phyloP scores from a whole-genome alignment of 2,797 vertebrate genomes.

The Urosaurus nigricauda region DNA sequence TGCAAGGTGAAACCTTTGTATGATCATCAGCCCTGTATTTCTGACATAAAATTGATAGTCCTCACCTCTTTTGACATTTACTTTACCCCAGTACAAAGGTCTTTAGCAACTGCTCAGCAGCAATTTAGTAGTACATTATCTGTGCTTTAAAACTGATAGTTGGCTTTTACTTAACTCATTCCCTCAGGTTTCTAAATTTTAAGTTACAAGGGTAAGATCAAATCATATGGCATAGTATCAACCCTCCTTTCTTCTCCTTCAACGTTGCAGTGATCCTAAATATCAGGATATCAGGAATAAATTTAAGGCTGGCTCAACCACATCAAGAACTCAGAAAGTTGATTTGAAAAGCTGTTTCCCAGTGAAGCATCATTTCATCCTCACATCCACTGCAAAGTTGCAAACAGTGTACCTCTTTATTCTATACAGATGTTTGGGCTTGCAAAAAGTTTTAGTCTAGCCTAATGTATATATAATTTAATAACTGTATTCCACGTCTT shows the following conservation, averaged over 20 bases:
- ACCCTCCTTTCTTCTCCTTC: not conserved
- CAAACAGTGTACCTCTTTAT: too few species aligned
- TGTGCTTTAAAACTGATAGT: not conserved
- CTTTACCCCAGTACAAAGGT: not conserved
- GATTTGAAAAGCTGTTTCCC: not conserved
- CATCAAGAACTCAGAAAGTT: not conserved
- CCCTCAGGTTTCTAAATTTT: not conserved
- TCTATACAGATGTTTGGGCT: not conserved
- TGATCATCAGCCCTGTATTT: not conserved
- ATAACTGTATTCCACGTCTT: too few species aligned
- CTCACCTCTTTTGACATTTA: not conserved
- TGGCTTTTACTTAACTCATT: not conserved
- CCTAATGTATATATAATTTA: not conserved
- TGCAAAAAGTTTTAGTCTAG: not conserved
- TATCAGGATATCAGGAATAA: not conserved
- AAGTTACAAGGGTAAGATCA: not conserved
- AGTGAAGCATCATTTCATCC: not conserved
- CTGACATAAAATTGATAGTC: conserved; percentile 11
- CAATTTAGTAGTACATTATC: not conserved
- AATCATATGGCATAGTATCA: not conserved
- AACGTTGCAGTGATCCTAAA: not conserved
- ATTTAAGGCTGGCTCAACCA: not conserved
- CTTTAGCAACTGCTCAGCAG: conserved; percentile 11
- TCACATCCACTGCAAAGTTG: not conserved
- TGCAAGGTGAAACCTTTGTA: not conserved